Conservation (phyloP, 2,113 vertebrate genomes). For the Anser brachyrhynchus region DNA sequence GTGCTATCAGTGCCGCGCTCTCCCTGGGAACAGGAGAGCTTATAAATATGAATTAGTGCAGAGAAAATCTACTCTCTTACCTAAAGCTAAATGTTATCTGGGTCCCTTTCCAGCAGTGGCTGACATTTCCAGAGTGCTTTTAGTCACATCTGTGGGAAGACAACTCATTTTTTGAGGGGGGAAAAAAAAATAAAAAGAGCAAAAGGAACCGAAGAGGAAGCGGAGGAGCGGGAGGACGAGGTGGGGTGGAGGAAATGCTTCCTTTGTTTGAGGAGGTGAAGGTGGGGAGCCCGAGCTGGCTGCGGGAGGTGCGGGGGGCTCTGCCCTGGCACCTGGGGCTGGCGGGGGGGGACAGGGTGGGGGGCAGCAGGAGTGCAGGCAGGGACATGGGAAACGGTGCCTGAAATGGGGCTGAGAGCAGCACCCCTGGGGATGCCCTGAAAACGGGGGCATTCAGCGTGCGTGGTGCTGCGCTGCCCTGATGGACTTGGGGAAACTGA, state of each 20-base stretch:
- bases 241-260: fast-evolving
- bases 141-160: slow-evolving; percentile 70
- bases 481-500: not conserved
- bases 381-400: no score
- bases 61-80: slow-evolving; percentile 76
- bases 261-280: not conserved
- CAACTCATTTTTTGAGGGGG: slow-evolving; percentile 47
- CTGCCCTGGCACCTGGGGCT: not conserved
- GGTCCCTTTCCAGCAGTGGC: slow-evolving; percentile 68
- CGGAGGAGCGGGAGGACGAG: not conserved
- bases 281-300: not conserved
- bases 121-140: slow-evolving; percentile 77
- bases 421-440: not conserved
- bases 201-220: not conserved
- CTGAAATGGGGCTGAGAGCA: fast-evolving
- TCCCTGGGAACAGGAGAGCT: slow-evolving; percentile 68
- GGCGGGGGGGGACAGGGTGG: fast-evolving
- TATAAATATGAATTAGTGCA: slow-evolving; percentile 78
- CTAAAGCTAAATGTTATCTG: slow-evolving; percentile 77
- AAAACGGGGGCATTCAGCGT: fast-evolving
- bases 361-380: no score
- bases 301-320: not conserved
- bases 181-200: not conserved
- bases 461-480: not conserved
- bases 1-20: slow-evolving; percentile 59